These are phyloP conservation scores for Drosophila ustulata DNA, from an alignment of 2,888 invertebrate species.

Conservation along the genomic window DNA sequence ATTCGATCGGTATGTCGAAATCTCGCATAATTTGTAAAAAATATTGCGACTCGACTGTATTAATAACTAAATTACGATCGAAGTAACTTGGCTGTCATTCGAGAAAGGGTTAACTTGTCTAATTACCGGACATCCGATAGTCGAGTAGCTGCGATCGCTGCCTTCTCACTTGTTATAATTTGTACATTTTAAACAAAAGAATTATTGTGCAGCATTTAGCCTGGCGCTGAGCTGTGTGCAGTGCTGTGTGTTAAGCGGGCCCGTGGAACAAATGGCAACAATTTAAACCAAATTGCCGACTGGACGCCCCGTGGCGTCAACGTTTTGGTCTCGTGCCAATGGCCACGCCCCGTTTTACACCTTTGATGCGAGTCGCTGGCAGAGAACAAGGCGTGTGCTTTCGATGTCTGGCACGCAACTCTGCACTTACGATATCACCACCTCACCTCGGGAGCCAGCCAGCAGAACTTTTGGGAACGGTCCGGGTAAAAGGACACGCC, in stretches of 20 bases:
- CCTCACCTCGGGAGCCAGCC: conserved; percentile 10
- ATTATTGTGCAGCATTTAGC: conserved; percentile 64
- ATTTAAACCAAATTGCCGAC: conserved; percentile 75
- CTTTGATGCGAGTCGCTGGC: conserved; percentile 53
- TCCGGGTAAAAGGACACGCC: conserved; percentile 55
- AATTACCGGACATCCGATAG: background rate
- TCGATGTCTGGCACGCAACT: conserved; percentile 70
- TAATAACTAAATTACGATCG: too few relatives aligned
- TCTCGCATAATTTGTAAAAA: too few relatives aligned
- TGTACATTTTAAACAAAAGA: conserved; percentile 65
- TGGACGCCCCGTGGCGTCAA: conserved; percentile 66
- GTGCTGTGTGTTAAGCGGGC: conserved; percentile 56
- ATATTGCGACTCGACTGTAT: too few relatives aligned
- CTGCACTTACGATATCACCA: conserved; percentile 64
- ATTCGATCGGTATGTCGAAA: too few relatives aligned
- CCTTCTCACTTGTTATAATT: conserved; percentile 56
- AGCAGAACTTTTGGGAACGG: background rate
- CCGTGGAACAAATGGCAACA: conserved; percentile 75
- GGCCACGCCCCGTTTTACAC: conserved; percentile 74
- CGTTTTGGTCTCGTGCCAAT: conserved; percentile 55
- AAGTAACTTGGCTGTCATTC: too few relatives aligned
- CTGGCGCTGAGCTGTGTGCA: conserved; percentile 8
- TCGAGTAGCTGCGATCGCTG: background rate
- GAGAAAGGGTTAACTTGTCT: too few relatives aligned
- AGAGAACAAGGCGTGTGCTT: conserved; percentile 58